A percentile compares a stretch with the other conserved stretches of the same genome.
phyloP scores from a whole-genome alignment of 2,113 vertebrate genomes.

The Plecotus auritus region DNA sequence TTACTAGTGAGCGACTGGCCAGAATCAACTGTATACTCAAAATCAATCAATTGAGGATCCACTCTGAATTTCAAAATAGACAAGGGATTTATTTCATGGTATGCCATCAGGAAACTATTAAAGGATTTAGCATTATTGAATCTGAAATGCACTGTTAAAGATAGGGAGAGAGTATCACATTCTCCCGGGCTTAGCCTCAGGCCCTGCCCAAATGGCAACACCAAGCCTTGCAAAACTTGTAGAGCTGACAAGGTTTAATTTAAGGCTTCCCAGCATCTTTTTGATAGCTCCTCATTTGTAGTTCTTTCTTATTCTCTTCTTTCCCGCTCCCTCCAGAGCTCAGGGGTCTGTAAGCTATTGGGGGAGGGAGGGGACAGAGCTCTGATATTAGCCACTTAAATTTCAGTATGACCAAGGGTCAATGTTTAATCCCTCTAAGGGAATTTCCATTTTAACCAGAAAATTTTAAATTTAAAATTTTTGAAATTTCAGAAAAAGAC shows the following conservation, averaged over 20 bases:
- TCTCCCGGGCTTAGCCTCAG: neutral
- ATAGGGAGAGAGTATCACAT: neutral
- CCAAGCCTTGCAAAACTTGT: neutral
- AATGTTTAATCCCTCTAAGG: neutral
- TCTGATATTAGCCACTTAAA: slow-evolving; percentile 2
- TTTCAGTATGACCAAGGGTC: slow-evolving; percentile 15
- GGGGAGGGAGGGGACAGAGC: too few species aligned
- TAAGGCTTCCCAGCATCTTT: neutral
- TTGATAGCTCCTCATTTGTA: neutral
- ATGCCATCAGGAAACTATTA: slow-evolving; percentile 18
- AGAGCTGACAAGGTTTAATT: neutral
- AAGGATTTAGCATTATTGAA: neutral
- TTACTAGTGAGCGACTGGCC: slow-evolving; percentile 49
- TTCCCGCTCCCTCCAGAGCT: neutral
- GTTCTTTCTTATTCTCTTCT: neutral
- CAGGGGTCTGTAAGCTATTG: neutral
- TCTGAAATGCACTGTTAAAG: neutral
- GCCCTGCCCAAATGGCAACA: neutral
- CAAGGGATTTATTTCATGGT: neutral
- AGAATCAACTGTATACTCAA: slow-evolving; percentile 31
- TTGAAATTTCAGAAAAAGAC: neutral
- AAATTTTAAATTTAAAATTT: neutral
- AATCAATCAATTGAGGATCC: slow-evolving; percentile 28
- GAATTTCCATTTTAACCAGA: slow-evolving; percentile 46
- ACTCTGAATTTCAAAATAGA: slow-evolving; percentile 36